Evolutionary conservation across 2,888 invertebrate species (phyloP).

Genomic region (Dermolepida albohirtum): DNA sequence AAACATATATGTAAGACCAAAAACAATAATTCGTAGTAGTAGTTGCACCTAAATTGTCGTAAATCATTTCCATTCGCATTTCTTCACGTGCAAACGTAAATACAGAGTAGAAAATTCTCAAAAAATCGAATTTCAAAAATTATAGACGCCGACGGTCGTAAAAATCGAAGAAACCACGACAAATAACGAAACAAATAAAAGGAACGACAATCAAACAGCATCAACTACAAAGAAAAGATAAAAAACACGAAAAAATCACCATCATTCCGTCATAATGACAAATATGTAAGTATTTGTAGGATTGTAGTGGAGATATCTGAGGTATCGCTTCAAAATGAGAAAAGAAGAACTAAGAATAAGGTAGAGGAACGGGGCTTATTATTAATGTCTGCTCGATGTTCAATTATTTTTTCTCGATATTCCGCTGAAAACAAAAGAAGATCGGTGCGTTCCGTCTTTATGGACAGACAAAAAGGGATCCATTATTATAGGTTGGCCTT

Average conservation of each 20-base stretch:
- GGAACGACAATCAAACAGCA: conserved; percentile 35
- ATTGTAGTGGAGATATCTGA: too few species aligned
- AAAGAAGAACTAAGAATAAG: conserved; percentile 28
- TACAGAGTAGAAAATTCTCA: conserved; percentile 58
- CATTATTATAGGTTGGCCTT: conserved; percentile 33
- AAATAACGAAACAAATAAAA: conserved; percentile 46
- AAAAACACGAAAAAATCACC: too few species aligned
- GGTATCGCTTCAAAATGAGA: not conserved
- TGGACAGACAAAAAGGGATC: conserved; percentile 8
- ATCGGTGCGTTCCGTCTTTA: conserved; percentile 13
- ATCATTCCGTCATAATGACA: conserved; percentile 50
- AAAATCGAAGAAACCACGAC: conserved; percentile 57
- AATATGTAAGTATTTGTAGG: too few species aligned
- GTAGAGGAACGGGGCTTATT: conserved; percentile 49
- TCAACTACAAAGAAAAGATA: too few species aligned
- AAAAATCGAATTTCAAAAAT: conserved; percentile 62
- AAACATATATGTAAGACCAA: too few species aligned
- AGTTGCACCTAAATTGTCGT: too few species aligned
- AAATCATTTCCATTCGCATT: conserved; percentile 47
- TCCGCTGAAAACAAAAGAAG: conserved; percentile 46
- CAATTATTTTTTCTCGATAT: conserved; percentile 49
- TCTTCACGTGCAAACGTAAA: conserved; percentile 60
- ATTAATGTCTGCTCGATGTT: conserved; percentile 46
- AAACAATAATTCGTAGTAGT: too few species aligned
- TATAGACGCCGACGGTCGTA: conserved; percentile 59